Percentiles rank a stretch among this genome's conserved stretches.
phyloP scores from a whole-genome alignment of 2,797 vertebrate genomes.

The Poeciliopsis gracilis region DNA sequence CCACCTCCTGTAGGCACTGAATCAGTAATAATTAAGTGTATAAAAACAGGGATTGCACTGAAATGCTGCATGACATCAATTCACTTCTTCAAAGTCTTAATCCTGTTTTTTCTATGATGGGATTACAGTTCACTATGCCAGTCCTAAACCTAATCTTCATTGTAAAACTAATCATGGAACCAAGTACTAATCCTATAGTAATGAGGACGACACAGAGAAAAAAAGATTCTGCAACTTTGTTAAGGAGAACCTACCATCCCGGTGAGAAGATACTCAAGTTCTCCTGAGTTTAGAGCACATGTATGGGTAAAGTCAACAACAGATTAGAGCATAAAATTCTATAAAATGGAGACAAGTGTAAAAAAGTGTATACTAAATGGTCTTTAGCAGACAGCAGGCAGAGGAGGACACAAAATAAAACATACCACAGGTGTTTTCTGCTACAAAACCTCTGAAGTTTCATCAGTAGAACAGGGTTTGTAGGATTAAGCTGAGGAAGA shows the following conservation, averaged over 20 bases:
- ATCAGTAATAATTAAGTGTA: not conserved
- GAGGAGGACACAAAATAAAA: conserved; percentile 63
- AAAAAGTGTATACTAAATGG: conserved; percentile 33
- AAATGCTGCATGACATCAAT: not conserved
- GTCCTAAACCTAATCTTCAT: not conserved
- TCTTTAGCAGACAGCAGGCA: conserved; percentile 27
- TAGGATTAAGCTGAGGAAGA: not conserved
- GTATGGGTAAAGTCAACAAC: conserved; percentile 32
- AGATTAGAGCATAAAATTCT: conserved; percentile 52
- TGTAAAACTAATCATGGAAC: not conserved
- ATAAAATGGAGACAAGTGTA: conserved; percentile 41
- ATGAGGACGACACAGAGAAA: not conserved
- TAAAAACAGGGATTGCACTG: not conserved
- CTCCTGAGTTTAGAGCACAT: conserved; percentile 45
- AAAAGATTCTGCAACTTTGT: not conserved
- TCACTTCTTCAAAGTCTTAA: not conserved
- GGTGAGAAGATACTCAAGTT: conserved; percentile 17
- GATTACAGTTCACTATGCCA: not conserved
- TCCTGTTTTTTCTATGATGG: not conserved
- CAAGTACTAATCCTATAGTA: not conserved
- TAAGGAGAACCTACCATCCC: conserved; percentile 12
- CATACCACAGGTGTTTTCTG: conserved; percentile 52
- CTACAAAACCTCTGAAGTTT: conserved; percentile 43
- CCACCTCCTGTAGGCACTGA: not conserved
- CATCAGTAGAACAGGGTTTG: conserved; percentile 5